Percentiles rank a stretch among this genome's conserved stretches.
These are phyloP conservation scores for Campopleginae sp. DNA, from an alignment of 2,888 invertebrate species.

Conservation along the genomic window DNA sequence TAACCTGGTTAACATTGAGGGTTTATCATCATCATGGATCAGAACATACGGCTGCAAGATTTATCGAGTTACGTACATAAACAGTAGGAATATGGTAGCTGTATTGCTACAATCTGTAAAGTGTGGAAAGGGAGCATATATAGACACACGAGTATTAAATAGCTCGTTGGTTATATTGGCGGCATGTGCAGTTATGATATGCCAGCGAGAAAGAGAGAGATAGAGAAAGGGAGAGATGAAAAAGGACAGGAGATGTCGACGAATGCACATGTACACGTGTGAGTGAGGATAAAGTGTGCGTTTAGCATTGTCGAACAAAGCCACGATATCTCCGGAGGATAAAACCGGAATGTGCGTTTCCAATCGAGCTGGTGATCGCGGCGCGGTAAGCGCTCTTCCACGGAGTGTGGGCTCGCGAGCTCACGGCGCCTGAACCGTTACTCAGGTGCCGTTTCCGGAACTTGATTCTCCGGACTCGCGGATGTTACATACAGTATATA, in stretches of 20 bases:
- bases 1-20: conserved; percentile 52
- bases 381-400: conserved; percentile 47
- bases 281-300: conserved; percentile 57
- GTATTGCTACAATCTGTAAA: conserved; percentile 58
- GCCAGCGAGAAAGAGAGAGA: conserved; percentile 18
- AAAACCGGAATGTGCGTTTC: conserved; percentile 71
- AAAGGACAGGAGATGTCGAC: conserved; percentile 31
- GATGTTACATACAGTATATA: conserved; percentile 48
- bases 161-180: conserved; percentile 51
- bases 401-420: conserved; percentile 62
- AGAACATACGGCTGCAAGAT: conserved; percentile 43
- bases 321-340: conserved; percentile 66
- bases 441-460: conserved; percentile 72
- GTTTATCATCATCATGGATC: conserved; percentile 58
- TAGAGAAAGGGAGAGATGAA: neutral
- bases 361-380: conserved; percentile 65
- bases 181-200: conserved; percentile 62
- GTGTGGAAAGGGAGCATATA: conserved; percentile 46
- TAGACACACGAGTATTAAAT: conserved; percentile 51
- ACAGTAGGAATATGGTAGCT: conserved; percentile 48
- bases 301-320: conserved; percentile 67
- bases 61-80: conserved; percentile 54
- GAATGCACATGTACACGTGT: conserved; percentile 28
- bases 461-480: conserved; percentile 67
- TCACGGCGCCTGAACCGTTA: conserved; percentile 69